A percentile compares a stretch with the other conserved stretches of the same genome.
Conservation (phyloP, 2,888 invertebrate genomes). For the Euclidia mi region DNA sequence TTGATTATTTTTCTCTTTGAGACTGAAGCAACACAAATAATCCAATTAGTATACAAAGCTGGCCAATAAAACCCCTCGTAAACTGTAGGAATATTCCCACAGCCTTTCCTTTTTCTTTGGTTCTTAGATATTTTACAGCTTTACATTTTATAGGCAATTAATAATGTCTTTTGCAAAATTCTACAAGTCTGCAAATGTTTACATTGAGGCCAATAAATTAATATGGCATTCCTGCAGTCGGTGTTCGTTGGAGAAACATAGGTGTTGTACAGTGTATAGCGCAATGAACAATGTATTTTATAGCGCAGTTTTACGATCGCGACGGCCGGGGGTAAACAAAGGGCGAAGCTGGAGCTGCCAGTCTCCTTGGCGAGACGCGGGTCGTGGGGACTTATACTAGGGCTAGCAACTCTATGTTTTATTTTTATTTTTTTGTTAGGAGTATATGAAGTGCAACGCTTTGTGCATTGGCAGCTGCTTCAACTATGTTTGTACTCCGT, state of each 20-base stretch:
- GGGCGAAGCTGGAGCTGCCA: constrained; percentile 61
- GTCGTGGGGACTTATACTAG: constrained; percentile 51
- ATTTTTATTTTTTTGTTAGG: constrained; percentile 1
- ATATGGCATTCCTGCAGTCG: constrained; percentile 26
- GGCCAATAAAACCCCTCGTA: not conserved
- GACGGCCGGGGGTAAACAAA: constrained; percentile 60
- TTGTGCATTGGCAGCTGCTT: no score
- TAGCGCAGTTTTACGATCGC: constrained; percentile 67
- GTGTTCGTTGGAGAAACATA: not conserved
- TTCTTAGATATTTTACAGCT: not conserved
- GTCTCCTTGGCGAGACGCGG: constrained; percentile 62
- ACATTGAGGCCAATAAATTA: constrained; percentile 36
- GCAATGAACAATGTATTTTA: constrained; percentile 71
- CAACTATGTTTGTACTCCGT: no score
- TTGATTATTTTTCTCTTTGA: constrained; percentile 11
- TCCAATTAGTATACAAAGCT: constrained; percentile 10
- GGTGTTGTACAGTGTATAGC: constrained; percentile 7
- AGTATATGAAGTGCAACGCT: no score
- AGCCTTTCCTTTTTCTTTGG: not conserved
- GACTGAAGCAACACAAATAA: not conserved
- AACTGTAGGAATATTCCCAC: not conserved
- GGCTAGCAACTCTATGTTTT: constrained; percentile 25
- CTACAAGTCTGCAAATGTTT: constrained; percentile 1
- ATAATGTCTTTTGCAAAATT: constrained; percentile 10
- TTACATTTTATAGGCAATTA: not conserved